Evolutionary conservation across 2,888 invertebrate species (phyloP).

Genomic region (Heliconius erato): DNA sequence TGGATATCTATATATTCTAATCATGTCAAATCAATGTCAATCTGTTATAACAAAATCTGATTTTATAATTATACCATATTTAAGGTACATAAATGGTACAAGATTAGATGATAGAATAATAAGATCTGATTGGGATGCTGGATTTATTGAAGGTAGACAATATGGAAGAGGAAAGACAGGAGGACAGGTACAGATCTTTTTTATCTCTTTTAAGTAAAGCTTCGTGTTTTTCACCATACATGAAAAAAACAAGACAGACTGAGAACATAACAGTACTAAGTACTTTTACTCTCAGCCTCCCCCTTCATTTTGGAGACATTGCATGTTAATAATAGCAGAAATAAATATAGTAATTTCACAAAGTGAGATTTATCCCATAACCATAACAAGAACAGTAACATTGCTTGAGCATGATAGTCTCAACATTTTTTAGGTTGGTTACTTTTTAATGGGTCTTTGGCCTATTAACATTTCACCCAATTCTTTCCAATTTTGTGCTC

Average conservation of each 20-base stretch:
- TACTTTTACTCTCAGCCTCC: background rate
- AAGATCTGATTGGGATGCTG: conserved; percentile 99
- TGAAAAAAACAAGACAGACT: background rate
- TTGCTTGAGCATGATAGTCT: background rate
- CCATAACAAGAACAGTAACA: background rate
- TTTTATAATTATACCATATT: conserved; percentile 10
- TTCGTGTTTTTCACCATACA: background rate
- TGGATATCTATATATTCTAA: background rate
- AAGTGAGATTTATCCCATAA: background rate
- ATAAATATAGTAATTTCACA: background rate
- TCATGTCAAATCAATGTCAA: background rate
- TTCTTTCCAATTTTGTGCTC: too few relatives aligned
- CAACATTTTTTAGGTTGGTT: background rate
- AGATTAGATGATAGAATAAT: conserved; percentile 98
- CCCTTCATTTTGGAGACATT: too few relatives aligned
- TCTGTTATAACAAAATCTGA: conserved; percentile 46
- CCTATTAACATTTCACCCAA: background rate
- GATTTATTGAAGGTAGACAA: conserved; percentile 98
- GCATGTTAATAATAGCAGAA: background rate
- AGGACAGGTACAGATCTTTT: conserved; percentile 91
- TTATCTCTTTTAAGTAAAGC: background rate
- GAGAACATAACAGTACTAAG: background rate
- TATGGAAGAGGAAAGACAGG: conserved; percentile 99
- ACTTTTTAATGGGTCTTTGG: background rate
- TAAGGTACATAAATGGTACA: conserved; percentile 97